Conservation (phyloP, 2,113 vertebrate species). For the Sorex araneus region DNA sequence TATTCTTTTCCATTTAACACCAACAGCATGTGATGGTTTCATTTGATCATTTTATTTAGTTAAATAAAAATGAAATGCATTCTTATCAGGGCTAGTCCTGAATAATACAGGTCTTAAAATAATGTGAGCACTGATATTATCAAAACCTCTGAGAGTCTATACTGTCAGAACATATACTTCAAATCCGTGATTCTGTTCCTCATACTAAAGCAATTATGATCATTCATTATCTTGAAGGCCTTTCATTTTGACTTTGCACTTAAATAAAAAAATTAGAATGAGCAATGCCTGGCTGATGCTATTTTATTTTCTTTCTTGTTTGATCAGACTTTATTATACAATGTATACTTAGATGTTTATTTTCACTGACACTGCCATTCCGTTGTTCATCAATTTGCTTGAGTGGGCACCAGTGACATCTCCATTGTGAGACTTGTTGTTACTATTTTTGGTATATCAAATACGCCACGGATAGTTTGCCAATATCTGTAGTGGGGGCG, state of each 20-base stretch:
- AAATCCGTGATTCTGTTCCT: not conserved
- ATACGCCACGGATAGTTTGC: too few species aligned
- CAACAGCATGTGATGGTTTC: not conserved
- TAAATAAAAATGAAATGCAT: not conserved
- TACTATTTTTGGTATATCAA: too few species aligned
- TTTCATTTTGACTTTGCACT: constrained; percentile 45
- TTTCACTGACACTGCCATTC: too few species aligned
- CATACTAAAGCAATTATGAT: constrained; percentile 8
- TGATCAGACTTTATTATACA: not conserved
- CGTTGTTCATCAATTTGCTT: too few species aligned
- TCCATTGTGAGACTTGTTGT: too few species aligned
- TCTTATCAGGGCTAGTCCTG: not conserved
- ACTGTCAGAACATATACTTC: not conserved
- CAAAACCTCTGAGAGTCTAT: not conserved
- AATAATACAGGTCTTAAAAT: not conserved
- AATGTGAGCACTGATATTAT: not conserved
- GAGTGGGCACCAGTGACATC: too few species aligned
- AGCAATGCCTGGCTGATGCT: not conserved
- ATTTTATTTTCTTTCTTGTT: not conserved
- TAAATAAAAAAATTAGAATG: constrained; percentile 32
- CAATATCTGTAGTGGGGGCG: too few species aligned
- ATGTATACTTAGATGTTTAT: not conserved
- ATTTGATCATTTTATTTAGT: not conserved
- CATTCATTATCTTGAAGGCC: constrained; percentile 12
- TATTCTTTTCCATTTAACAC: constrained; percentile 28